Evolutionary conservation across 2,113 vertebrate species (phyloP).

Genomic region (Vimba vimba): DNA sequence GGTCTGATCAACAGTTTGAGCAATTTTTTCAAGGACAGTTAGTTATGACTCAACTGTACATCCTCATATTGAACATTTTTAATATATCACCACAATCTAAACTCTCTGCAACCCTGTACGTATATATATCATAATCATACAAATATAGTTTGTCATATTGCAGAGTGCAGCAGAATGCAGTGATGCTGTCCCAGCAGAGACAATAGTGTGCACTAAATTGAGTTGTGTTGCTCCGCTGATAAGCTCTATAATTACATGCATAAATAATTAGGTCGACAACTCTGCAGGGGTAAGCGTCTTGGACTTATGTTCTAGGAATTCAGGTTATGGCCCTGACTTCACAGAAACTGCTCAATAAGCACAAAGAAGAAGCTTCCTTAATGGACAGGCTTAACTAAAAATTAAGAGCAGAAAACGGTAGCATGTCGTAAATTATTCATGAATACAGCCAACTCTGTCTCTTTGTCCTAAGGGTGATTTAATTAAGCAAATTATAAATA

Average conservation of each 20-base stretch:
- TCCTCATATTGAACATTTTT: neutral
- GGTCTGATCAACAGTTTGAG: neutral
- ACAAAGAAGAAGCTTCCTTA: slow-evolving; percentile 20
- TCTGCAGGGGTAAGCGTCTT: slow-evolving; percentile 18
- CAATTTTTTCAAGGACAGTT: neutral
- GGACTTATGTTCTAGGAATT: slow-evolving; percentile 37
- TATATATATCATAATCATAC: too few species aligned
- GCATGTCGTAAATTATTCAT: slow-evolving; percentile 51
- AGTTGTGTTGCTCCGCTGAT: slow-evolving; percentile 41
- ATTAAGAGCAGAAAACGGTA: neutral
- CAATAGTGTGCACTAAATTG: slow-evolving; percentile 21
- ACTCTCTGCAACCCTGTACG: neutral
- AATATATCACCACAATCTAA: neutral
- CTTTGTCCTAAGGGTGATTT: slow-evolving; percentile 26
- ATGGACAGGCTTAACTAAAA: slow-evolving; percentile 26
- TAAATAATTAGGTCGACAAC: slow-evolving; percentile 51
- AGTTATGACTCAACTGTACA: neutral
- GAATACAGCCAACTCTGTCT: slow-evolving; percentile 8
- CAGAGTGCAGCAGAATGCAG: neutral
- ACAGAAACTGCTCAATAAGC: slow-evolving; percentile 41
- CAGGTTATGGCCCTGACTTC: slow-evolving; percentile 40
- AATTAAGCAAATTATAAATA: slow-evolving; percentile 52
- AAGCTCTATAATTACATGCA: slow-evolving; percentile 50
- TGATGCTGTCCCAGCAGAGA: neutral
- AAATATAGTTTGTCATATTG: neutral